Evolutionary conservation across 2,888 invertebrate species (phyloP).

Genomic region (Cheilosia soror): DNA sequence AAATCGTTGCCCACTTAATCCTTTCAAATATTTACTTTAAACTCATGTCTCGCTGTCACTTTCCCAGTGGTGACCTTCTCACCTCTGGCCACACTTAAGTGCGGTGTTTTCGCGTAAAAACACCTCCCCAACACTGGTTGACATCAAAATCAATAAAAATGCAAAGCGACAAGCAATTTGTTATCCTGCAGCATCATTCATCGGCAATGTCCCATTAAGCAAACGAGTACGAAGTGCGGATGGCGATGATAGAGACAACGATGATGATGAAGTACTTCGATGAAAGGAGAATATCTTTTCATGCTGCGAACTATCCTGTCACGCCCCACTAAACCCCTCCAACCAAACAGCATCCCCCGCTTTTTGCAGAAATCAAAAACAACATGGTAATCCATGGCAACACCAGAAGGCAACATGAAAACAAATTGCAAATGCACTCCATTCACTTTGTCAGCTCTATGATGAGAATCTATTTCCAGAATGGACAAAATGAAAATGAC

Average conservation of each 20-base stretch:
- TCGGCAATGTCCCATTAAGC: constrained; percentile 64
- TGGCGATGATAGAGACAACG: constrained; percentile 9
- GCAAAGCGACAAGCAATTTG: constrained; percentile 62
- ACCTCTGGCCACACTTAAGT: constrained; percentile 24
- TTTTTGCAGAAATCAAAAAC: constrained; percentile 19
- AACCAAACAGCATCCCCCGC: background rate
- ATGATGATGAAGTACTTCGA: constrained; percentile 34
- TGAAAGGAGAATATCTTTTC: constrained; percentile 59
- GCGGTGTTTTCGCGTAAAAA: constrained; percentile 5
- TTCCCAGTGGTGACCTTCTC: constrained; percentile 13
- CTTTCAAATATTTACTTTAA: constrained; percentile 12
- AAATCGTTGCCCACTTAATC: constrained; percentile 4
- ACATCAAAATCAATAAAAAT: constrained; percentile 61
- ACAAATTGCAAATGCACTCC: constrained; percentile 67
- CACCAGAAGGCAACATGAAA: constrained; percentile 45
- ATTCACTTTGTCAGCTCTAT: constrained; percentile 50
- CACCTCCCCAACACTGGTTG: background rate
- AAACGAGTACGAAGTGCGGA: constrained; percentile 22
- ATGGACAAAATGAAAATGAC: constrained; percentile 54
- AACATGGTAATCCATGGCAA: constrained; percentile 50
- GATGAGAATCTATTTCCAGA: constrained; percentile 57
- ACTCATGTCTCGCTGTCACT: background rate
- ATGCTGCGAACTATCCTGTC: constrained; percentile 52
- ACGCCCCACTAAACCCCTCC: background rate
- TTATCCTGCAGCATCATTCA: constrained; percentile 64